Conservation (phyloP, 2,113 vertebrate species). For the Hemiscyllium ocellatum region DNA sequence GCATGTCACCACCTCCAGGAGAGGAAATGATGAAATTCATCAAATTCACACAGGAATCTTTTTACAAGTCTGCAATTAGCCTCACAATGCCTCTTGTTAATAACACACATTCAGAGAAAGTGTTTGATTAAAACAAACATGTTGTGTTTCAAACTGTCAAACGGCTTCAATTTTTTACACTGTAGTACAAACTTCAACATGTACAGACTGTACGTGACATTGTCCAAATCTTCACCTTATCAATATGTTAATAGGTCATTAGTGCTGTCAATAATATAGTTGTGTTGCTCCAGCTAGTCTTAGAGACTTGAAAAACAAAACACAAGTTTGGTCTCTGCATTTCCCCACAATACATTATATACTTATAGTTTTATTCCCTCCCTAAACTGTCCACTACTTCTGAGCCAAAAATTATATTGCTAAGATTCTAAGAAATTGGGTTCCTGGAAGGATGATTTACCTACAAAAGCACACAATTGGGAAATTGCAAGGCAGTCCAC, state of each 20-base stretch:
- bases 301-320: background rate
- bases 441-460: background rate
- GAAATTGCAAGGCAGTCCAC: background rate
- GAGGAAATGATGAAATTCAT: background rate
- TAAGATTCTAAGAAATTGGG: background rate
- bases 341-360: background rate
- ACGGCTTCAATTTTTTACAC: background rate
- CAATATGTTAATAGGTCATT: background rate
- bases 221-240: slow-evolving; percentile 9
- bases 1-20: background rate
- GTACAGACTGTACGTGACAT: background rate
- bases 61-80: background rate
- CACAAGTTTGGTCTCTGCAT: background rate
- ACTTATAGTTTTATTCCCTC: background rate
- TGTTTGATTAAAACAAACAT: background rate
- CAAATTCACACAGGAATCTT: background rate
- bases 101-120: background rate
- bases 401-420: background rate
- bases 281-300: background rate
- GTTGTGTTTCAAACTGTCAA: background rate
- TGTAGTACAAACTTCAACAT: background rate
- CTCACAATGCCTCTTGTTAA: background rate
- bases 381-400: background rate
- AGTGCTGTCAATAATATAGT: background rate
- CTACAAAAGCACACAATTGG: background rate